These are phyloP conservation scores for Anoplolepis gracilipes DNA, from an alignment of 1,140 invertebrate species.

Conservation along the genomic window DNA sequence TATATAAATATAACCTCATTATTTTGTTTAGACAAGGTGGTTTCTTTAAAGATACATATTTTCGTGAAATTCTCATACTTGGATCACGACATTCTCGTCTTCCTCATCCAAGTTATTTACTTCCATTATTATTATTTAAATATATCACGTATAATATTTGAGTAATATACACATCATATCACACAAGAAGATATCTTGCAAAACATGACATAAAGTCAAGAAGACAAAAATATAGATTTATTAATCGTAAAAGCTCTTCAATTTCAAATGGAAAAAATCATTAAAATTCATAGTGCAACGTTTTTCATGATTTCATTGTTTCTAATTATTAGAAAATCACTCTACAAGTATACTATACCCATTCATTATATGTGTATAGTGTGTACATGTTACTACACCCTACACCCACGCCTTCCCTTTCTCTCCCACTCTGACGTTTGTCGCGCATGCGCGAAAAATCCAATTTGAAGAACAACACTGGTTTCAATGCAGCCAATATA, in stretches of 20 bases:
- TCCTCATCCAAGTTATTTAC: conserved; percentile 46
- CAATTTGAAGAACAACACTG: no score
- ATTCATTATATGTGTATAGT: no score
- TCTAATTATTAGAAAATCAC: neutral
- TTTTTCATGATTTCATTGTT: neutral
- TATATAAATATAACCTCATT: conserved; percentile 21
- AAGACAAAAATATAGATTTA: neutral
- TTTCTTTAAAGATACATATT: neutral
- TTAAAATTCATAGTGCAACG: neutral
- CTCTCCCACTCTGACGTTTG: neutral
- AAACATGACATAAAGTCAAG: neutral
- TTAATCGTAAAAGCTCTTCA: neutral
- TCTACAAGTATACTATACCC: no score
- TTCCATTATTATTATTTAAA: conserved; percentile 15
- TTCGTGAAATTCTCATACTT: conserved; percentile 68
- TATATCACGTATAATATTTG: no score
- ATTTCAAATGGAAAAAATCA: neutral
- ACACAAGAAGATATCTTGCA: neutral
- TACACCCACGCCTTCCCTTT: neutral
- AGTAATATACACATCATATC: neutral
- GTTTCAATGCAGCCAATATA: neutral
- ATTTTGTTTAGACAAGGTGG: neutral
- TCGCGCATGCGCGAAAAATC: neutral
- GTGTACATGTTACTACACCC: no score
- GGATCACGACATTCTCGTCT: conserved; percentile 78